Evolutionary conservation across 2,888 invertebrate genomes (phyloP).

Genomic region (Acanthococcus lagerstroemiae): DNA sequence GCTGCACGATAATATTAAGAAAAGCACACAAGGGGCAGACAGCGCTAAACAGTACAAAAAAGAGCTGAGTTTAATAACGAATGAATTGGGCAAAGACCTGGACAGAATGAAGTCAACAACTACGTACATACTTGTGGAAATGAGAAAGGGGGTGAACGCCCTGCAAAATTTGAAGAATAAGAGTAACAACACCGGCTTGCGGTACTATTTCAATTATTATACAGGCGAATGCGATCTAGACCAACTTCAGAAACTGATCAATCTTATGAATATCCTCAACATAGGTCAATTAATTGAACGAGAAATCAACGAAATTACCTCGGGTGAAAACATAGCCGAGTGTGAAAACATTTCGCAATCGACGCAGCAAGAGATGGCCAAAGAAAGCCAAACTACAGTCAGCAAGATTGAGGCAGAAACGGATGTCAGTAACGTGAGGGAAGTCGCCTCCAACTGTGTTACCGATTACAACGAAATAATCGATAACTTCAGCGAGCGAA

Average conservation of each 20-base stretch:
- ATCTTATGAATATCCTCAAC: slow-evolving; percentile 7
- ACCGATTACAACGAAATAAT: slow-evolving; percentile 2
- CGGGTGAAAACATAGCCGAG: neutral
- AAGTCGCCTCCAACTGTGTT: neutral
- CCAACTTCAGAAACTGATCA: slow-evolving; percentile 7
- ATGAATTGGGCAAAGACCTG: neutral
- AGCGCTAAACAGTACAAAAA: neutral
- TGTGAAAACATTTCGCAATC: neutral
- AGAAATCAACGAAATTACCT: neutral
- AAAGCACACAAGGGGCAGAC: neutral
- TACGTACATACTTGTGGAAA: slow-evolving; percentile 2
- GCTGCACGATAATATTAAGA: neutral
- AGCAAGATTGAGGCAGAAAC: neutral
- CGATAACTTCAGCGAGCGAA: neutral
- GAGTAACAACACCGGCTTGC: slow-evolving; percentile 14
- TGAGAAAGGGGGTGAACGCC: slow-evolving; percentile 10
- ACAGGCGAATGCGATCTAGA: slow-evolving; percentile 3
- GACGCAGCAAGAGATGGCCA: neutral
- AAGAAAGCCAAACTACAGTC: neutral
- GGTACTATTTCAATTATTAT: slow-evolving; percentile 16
- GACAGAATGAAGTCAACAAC: slow-evolving; percentile 5
- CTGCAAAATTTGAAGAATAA: slow-evolving; percentile 15
- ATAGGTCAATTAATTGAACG: slow-evolving; percentile 5
- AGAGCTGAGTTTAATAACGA: neutral
- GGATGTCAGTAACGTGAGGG: neutral